These are phyloP conservation scores for Alviniconcha marisindica DNA, from an alignment of 1,140 invertebrate species.

Conservation along the genomic window DNA sequence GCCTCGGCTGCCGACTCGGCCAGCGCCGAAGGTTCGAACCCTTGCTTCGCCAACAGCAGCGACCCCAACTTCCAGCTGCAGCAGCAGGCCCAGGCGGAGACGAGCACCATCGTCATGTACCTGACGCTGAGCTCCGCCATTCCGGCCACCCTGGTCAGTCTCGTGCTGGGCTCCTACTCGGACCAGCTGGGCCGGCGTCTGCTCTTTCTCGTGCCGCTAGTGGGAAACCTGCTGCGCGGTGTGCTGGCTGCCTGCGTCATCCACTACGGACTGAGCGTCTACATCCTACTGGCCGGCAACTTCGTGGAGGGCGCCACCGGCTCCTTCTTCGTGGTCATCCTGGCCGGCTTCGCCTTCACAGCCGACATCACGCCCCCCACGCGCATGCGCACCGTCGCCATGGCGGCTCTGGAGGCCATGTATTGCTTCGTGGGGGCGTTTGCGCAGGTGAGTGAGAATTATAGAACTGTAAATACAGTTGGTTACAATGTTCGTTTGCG, in stretches of 20 bases:
- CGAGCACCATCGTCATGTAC: not conserved
- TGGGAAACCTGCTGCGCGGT: not conserved
- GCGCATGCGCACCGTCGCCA: conserved; percentile 21
- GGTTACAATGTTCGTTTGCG: no score
- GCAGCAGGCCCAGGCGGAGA: not conserved
- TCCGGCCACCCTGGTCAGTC: conserved; percentile 1
- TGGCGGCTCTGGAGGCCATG: conserved; percentile 28
- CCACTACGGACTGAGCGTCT: not conserved
- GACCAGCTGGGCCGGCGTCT: conserved; percentile 28
- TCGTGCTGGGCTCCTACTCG: conserved; percentile 30
- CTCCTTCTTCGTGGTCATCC: conserved; percentile 6
- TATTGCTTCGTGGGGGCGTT: not conserved
- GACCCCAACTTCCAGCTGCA: not conserved
- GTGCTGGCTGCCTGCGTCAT: conserved; percentile 5
- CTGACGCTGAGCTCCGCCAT: not conserved
- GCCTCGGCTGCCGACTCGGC: not conserved
- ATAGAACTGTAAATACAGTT: no score
- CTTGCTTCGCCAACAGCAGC: conserved; percentile 5
- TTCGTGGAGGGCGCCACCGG: conserved; percentile 27
- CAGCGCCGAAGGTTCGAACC: not conserved
- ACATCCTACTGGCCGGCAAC: not conserved
- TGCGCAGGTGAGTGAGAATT: no score
- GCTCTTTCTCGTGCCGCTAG: not conserved
- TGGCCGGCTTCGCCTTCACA: conserved; percentile 30
- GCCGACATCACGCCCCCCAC: conserved; percentile 37